Conservation (phyloP, 2,113 vertebrate genomes). For the Panthera uncia region DNA sequence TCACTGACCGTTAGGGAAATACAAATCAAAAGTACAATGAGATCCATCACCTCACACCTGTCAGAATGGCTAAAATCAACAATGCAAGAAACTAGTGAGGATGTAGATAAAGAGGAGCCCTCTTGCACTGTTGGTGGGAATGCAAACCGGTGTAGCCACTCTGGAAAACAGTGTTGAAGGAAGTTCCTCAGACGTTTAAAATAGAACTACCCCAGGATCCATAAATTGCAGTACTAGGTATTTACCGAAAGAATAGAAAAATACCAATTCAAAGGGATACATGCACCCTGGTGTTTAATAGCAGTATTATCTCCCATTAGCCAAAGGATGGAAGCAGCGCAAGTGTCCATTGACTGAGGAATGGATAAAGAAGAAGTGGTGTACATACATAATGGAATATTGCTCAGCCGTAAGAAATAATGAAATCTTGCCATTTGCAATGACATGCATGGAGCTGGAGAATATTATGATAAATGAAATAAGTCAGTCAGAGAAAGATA, state of each 20-base stretch:
- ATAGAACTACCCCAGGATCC: not conserved
- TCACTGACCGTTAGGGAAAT: not conserved
- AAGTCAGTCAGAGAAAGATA: not conserved
- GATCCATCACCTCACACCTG: not conserved
- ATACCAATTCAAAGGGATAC: not conserved
- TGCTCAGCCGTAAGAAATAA: not conserved
- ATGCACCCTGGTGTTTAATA: not conserved
- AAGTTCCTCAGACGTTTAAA: not conserved
- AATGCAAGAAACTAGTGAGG: not conserved
- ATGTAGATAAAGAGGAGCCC: not conserved
- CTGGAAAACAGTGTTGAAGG: not conserved
- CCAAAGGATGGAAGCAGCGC: not conserved
- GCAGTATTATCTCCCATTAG: not conserved
- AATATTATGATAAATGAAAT: not conserved
- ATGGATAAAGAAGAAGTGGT: not conserved
- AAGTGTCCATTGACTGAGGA: not conserved
- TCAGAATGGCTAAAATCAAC: not conserved
- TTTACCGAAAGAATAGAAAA: not conserved
- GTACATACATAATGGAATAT: not conserved
- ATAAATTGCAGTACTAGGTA: not conserved
- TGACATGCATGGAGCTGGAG: not conserved
- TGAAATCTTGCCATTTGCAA: not conserved
- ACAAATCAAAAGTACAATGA: not conserved
- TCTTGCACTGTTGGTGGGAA: not conserved
- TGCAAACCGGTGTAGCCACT: not conserved